Evolutionary conservation across 2,888 invertebrate genomes (phyloP).

Genomic region (Drosophila gaucha): DNA sequence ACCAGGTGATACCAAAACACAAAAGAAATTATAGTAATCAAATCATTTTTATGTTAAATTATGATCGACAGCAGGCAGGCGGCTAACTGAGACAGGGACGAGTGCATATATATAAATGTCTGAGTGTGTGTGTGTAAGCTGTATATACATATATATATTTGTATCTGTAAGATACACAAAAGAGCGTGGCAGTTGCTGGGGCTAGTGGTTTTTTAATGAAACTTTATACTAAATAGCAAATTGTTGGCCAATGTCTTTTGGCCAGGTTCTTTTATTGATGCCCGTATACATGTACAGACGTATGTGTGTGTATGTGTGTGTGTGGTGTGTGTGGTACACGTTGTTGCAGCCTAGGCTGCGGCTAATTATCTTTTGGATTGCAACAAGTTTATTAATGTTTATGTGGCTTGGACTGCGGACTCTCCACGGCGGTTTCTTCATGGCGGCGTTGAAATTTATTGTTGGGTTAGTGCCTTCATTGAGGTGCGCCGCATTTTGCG

Average conservation of each 20-base stretch:
- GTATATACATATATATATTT: constrained; percentile 9
- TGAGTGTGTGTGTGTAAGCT: constrained; percentile 1
- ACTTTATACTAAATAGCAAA: constrained; percentile 79
- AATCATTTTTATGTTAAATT: constrained; percentile 80
- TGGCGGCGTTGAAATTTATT: constrained; percentile 73
- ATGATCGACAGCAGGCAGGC: constrained; percentile 80
- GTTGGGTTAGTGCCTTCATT: constrained; percentile 73
- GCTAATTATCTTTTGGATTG: constrained; percentile 80
- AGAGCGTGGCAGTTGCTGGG: constrained; percentile 14
- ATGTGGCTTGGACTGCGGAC: constrained; percentile 48
- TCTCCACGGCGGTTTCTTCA: constrained; percentile 30
- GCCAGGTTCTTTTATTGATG: constrained; percentile 37
- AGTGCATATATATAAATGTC: neutral
- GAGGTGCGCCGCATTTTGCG: constrained; percentile 78
- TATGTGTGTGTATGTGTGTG: constrained; percentile 16
- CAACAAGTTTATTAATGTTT: constrained; percentile 81
- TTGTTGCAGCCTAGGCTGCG: constrained; percentile 61
- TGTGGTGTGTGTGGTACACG: constrained; percentile 39
- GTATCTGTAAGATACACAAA: constrained; percentile 50
- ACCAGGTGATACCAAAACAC: constrained; percentile 81
- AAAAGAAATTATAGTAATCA: constrained; percentile 80
- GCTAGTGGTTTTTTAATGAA: constrained; percentile 74
- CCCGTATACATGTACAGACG: constrained; percentile 20
- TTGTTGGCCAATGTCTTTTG: constrained; percentile 58
- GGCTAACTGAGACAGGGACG: constrained; percentile 24